Percentiles rank a stretch among this genome's conserved stretches.
These are phyloP conservation scores for Lepus timidus DNA, from an alignment of 2,113 vertebrate species.

Conservation along the genomic window DNA sequence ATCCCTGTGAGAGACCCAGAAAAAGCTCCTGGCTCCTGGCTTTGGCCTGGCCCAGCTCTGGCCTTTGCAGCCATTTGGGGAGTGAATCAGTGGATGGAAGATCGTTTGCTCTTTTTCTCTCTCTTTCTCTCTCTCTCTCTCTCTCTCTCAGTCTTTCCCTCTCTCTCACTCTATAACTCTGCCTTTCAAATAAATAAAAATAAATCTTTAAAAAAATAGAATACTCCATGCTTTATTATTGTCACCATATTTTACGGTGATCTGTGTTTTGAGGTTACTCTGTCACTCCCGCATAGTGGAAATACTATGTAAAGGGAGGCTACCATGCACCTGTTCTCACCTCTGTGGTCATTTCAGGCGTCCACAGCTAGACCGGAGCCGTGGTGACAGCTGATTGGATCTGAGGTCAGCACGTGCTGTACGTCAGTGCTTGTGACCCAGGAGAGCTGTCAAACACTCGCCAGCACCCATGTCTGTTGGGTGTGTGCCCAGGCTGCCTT, in stretches of 20 bases:
- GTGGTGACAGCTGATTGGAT: not conserved
- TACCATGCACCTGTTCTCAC: not conserved
- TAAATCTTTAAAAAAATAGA: too few species aligned
- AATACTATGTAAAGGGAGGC: fast-evolving
- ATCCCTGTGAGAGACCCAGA: too few species aligned
- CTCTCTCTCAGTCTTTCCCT: too few species aligned
- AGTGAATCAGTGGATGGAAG: too few species aligned
- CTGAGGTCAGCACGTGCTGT: not conserved
- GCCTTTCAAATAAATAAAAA: too few species aligned
- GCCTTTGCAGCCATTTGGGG: too few species aligned
- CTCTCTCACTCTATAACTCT: too few species aligned
- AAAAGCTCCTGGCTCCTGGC: too few species aligned
- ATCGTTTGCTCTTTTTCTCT: too few species aligned
- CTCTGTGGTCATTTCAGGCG: not conserved
- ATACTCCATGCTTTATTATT: not conserved
- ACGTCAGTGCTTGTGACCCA: not conserved
- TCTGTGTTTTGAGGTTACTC: not conserved
- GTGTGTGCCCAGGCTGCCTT: not conserved
- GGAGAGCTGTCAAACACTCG: not conserved
- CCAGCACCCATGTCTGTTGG: not conserved
- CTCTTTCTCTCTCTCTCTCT: too few species aligned
- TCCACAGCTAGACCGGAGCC: not conserved
- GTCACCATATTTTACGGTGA: not conserved
- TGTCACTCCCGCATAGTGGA: fast-evolving
- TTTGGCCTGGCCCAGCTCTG: too few species aligned